Percentiles rank a stretch among this genome's conserved stretches.
Evolutionary conservation across 2,797 vertebrate species (phyloP).

Genomic region (Benthosema pterotum): DNA sequence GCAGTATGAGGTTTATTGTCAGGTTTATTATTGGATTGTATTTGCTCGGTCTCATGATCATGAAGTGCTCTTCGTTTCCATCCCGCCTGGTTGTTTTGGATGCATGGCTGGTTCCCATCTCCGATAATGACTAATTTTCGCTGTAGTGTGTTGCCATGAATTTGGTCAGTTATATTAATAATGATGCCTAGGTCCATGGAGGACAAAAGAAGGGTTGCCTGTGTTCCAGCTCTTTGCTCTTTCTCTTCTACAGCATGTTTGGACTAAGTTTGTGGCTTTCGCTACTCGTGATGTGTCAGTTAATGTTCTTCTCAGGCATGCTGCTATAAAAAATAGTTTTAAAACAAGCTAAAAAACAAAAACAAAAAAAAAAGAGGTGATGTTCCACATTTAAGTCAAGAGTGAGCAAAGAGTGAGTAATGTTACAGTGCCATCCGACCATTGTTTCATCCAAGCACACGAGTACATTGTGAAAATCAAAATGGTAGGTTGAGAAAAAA

Average conservation of each 20-base stretch:
- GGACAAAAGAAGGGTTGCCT: conserved; percentile 15
- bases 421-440: conserved; percentile 56
- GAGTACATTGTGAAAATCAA: conserved; percentile 20
- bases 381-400: conserved; percentile 16
- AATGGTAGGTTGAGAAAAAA: neutral
- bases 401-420: conserved; percentile 52
- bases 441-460: conserved; percentile 49
- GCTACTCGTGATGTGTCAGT: conserved; percentile 61
- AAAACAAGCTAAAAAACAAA: conserved; percentile 32
- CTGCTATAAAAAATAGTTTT: conserved; percentile 54
- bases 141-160: conserved; percentile 19
- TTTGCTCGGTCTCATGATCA: neutral
- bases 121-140: conserved; percentile 25
- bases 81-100: conserved; percentile 20
- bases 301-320: conserved; percentile 67
- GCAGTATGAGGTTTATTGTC: neutral
- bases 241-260: conserved; percentile 61
- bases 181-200: neutral
- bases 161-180: conserved; percentile 16
- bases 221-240: conserved; percentile 38
- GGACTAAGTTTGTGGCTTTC: conserved; percentile 54
- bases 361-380: conserved; percentile 1
- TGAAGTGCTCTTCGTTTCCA: conserved; percentile 17
- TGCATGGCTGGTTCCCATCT: conserved; percentile 29
- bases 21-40: neutral